Evolutionary conservation across 2,888 invertebrate species (phyloP).

Genomic region (Iphiclides podalirius): DNA sequence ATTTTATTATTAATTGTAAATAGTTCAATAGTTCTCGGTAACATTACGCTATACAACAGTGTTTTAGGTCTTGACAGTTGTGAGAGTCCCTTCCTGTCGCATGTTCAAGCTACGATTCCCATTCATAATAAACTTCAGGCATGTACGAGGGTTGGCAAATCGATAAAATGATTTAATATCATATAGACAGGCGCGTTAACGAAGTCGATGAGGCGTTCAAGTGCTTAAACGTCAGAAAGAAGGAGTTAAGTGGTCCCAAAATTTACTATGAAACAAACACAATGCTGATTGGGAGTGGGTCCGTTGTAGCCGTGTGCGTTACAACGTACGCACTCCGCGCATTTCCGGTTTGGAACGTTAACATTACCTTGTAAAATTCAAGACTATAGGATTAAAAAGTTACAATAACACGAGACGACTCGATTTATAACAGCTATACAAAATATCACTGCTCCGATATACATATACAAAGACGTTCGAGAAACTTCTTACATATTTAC

Average conservation of each 20-base stretch:
- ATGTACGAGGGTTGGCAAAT: constrained; percentile 26
- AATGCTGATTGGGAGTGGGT: constrained; percentile 38
- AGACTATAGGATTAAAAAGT: constrained; percentile 51
- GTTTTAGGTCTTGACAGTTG: constrained; percentile 44
- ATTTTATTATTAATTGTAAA: constrained; percentile 53
- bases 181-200: constrained; percentile 2
- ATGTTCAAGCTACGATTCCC: constrained; percentile 37
- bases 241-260: constrained; percentile 73
- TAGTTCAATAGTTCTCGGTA: constrained; percentile 47
- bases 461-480: constrained; percentile 51
- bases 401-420: constrained; percentile 29
- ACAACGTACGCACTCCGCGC: constrained; percentile 41
- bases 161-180: constrained; percentile 25
- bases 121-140: constrained; percentile 70
- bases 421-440: constrained; percentile 59
- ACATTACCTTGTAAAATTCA: constrained; percentile 41
- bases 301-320: not conserved
- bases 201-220: constrained; percentile 33
- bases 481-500: constrained; percentile 59
- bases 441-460: constrained; percentile 74
- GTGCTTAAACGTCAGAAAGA: constrained; percentile 40
- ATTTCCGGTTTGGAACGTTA: too few species aligned
- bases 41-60: constrained; percentile 62
- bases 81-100: constrained; percentile 17
- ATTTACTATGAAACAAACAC: constrained; percentile 75